Percentiles rank a stretch among this genome's conserved stretches.
phyloP scores from a whole-genome alignment of 2,888 invertebrate genomes.

The Sinotaia quadrata region DNA sequence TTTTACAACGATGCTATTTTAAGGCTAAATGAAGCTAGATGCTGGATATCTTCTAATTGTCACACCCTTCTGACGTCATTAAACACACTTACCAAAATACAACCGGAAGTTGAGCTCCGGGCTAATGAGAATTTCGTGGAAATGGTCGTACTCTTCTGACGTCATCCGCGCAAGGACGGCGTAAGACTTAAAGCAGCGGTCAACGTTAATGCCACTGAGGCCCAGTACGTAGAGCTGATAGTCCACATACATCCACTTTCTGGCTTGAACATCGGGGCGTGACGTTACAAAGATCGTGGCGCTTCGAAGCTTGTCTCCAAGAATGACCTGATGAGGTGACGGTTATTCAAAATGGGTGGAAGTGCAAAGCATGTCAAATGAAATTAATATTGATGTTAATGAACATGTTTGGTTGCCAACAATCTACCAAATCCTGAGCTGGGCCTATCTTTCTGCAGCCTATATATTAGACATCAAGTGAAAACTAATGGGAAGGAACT shows the following conservation, averaged over 20 bases:
- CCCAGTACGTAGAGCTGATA: conserved; percentile 50
- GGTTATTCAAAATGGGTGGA: no score
- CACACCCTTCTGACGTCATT: no score
- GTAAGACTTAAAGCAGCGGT: conserved; percentile 46
- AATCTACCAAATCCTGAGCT: no score
- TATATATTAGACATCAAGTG: no score
- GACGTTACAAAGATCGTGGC: conserved; percentile 53
- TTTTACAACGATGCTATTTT: no score
- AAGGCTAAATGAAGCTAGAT: no score
- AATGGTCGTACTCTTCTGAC: conserved; percentile 46
- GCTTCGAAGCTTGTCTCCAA: conserved; percentile 44
- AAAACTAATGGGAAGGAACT: no score
- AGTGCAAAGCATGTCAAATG: no score
- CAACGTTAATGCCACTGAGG: conserved; percentile 41
- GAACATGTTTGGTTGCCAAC: no score
- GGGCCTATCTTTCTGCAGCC: no score
- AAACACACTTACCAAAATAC: conserved; percentile 7
- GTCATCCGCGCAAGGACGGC: conserved; percentile 44
- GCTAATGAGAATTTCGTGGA: conserved; percentile 41
- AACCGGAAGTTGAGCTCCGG: conserved; percentile 4
- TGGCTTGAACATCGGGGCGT: conserved; percentile 42
- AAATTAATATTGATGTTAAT: no score
- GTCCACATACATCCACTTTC: conserved; percentile 41
- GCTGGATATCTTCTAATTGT: no score
- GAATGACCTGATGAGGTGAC: conserved; percentile 44